These are phyloP conservation scores for Protomyctophum bolini DNA, from an alignment of 2,113 vertebrate species.

Conservation along the genomic window DNA sequence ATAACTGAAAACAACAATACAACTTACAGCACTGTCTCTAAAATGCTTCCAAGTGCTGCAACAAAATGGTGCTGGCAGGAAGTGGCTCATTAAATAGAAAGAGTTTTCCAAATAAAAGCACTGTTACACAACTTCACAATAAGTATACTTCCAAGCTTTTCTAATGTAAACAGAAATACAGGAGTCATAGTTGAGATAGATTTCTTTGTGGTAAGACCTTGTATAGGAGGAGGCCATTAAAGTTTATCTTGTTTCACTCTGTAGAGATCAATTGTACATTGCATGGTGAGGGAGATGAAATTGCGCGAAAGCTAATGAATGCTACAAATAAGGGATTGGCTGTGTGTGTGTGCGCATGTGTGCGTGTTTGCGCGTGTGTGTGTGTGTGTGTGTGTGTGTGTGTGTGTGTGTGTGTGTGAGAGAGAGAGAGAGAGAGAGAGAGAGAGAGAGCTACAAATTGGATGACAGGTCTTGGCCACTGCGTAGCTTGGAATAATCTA, in stretches of 20 bases:
- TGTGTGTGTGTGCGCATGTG: not conserved
- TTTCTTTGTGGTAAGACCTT: constrained; percentile 35
- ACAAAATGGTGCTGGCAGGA: no score
- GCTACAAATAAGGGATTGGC: constrained; percentile 3
- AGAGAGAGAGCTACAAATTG: not conserved
- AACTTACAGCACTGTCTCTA: no score
- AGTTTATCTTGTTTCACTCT: constrained; percentile 24
- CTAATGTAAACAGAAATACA: no score
- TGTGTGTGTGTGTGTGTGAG: constrained; percentile 4
- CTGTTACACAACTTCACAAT: no score
- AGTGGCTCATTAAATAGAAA: no score
- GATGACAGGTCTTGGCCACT: constrained; percentile 17
- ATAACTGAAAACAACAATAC: no score
- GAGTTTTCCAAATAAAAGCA: no score
- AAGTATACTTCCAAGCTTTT: no score
- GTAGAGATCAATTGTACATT: constrained; percentile 57
- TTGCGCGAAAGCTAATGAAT: constrained; percentile 49
- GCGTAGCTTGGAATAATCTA: constrained; percentile 37
- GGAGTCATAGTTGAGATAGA: constrained; percentile 25
- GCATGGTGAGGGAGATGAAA: constrained; percentile 29
- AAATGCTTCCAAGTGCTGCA: no score
- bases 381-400: constrained; percentile 12
- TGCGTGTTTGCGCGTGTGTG: not conserved
- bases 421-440: not conserved
- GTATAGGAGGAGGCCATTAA: constrained; percentile 41